phyloP scores from a whole-genome alignment of 2,113 vertebrate species.

The Cynoglossus semilaevis region DNA sequence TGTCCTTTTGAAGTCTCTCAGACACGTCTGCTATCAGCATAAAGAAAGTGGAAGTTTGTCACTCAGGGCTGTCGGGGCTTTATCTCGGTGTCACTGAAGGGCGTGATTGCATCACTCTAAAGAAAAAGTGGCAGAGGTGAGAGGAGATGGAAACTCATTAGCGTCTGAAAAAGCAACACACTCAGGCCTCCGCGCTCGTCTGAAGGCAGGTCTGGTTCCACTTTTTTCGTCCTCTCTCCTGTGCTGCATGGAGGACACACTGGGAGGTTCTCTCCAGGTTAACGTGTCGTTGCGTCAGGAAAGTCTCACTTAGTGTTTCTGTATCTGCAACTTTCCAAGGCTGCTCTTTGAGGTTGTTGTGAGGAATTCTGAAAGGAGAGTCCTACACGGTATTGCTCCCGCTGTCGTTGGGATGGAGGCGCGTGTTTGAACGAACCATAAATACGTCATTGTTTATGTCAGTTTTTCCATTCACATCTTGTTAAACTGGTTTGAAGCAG shows the following conservation, averaged over 20 bases:
- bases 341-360: not conserved
- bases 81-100: constrained; percentile 12
- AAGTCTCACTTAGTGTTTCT: constrained; percentile 16
- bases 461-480: too few species aligned
- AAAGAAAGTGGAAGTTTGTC: constrained; percentile 4
- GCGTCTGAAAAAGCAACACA: not conserved
- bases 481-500: too few species aligned
- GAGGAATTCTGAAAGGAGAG: too few species aligned
- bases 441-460: too few species aligned
- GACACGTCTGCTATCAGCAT: constrained; percentile 9
- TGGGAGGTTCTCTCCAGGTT: constrained; percentile 27
- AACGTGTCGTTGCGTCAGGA: constrained; percentile 38
- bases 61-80: not conserved
- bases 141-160: constrained; percentile 3
- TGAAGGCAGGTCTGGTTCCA: constrained; percentile 18
- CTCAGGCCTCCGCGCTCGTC: not conserved
- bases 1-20: constrained; percentile 21
- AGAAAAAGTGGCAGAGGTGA: constrained; percentile 2
- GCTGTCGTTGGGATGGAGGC: too few species aligned
- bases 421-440: too few species aligned
- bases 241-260: constrained; percentile 6
- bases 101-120: constrained; percentile 14
- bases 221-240: constrained; percentile 13
- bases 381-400: too few species aligned
- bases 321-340: constrained; percentile 24